Conservation (phyloP, 2,888 invertebrate species). For the Zaprionus obscuricornis region DNA sequence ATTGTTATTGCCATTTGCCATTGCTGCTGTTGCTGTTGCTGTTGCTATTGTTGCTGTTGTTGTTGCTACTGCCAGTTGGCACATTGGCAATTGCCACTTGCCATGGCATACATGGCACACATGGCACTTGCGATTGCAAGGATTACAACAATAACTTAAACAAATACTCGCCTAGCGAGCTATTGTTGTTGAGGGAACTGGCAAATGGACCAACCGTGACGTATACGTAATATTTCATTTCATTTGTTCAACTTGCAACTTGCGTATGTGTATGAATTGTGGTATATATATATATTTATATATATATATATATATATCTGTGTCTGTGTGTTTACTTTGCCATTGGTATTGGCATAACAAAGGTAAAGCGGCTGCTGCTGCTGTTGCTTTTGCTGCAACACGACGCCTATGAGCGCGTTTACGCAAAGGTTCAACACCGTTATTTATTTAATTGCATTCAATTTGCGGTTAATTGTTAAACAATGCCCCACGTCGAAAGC, state of each 20-base stretch:
- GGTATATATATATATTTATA: constrained; percentile 9
- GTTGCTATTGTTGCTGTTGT: no score
- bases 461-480: constrained; percentile 80
- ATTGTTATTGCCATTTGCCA: constrained; percentile 9
- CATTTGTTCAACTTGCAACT: constrained; percentile 58
- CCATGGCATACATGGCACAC: no score
- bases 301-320: constrained; percentile 3
- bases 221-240: constrained; percentile 80
- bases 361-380: constrained; percentile 15
- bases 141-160: constrained; percentile 71
- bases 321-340: constrained; percentile 40
- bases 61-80: constrained; percentile 19
- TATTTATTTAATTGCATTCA: constrained; percentile 80
- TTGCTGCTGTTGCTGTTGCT: constrained; percentile 27
- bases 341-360: constrained; percentile 37
- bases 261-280: constrained; percentile 17
- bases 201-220: constrained; percentile 74
- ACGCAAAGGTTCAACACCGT: constrained; percentile 78
- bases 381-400: constrained; percentile 31
- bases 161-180: constrained; percentile 48
- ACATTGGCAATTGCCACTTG: constrained; percentile 28
- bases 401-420: constrained; percentile 68
- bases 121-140: constrained; percentile 31
- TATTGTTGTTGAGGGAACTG: constrained; percentile 33
- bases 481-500: constrained; percentile 59